Conservation (phyloP, 2,113 vertebrate species). For the Bubo blakistoni region DNA sequence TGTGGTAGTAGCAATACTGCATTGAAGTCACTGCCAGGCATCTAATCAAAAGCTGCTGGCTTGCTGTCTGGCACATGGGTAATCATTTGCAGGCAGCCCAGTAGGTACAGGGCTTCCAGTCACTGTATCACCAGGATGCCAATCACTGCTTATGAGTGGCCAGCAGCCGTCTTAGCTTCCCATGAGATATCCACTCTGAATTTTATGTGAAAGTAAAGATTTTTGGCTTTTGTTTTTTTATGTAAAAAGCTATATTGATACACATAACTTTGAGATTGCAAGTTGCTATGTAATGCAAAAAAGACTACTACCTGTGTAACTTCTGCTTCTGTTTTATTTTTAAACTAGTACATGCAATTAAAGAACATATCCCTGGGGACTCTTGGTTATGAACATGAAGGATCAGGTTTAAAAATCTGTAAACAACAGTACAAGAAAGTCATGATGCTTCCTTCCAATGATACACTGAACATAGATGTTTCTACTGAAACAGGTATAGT, state of each 20-base stretch:
- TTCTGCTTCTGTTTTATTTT: conserved; percentile 12
- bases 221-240: too few species aligned
- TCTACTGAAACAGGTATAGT: conserved; percentile 82
- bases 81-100: not conserved
- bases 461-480: conserved; percentile 79
- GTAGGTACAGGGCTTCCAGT: not conserved
- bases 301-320: not conserved
- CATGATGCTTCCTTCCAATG: conserved; percentile 72
- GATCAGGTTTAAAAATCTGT: conserved; percentile 82
- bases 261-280: not conserved
- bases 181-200: not conserved
- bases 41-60: not conserved
- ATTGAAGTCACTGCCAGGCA: not conserved
- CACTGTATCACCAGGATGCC: not conserved
- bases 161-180: not conserved
- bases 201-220: not conserved
- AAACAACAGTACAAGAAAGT: conserved; percentile 84
- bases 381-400: conserved; percentile 77
- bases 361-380: conserved; percentile 84
- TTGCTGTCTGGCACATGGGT: not conserved
- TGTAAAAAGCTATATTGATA: not conserved
- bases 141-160: not conserved
- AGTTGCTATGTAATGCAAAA: not conserved
- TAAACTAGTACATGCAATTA: conserved; percentile 82
- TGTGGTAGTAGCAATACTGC: not conserved